Evolutionary conservation across 92 coral and sea anemone genomes (phyloP).

Genomic region (Epizoanthus illoricatus): DNA sequence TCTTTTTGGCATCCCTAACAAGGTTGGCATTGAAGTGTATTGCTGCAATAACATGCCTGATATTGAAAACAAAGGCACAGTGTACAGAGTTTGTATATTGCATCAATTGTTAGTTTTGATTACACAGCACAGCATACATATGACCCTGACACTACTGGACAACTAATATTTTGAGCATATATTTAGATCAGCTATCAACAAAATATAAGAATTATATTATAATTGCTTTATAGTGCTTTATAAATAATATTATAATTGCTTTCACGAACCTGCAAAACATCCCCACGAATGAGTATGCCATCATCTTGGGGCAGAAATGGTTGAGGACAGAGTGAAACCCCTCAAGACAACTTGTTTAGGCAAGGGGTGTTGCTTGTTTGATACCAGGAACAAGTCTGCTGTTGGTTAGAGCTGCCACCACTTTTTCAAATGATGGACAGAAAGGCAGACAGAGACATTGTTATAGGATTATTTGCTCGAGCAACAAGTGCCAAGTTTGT

Average conservation of each 20-base stretch:
- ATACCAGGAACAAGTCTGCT: constrained; percentile 30
- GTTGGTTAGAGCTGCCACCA: constrained; percentile 17
- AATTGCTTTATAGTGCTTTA: no score
- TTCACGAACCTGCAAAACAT: constrained; percentile 53
- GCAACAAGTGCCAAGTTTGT: no score
- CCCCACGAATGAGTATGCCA: constrained; percentile 30
- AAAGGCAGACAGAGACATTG: no score
- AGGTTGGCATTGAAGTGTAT: constrained; percentile 41
- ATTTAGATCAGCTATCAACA: no score
- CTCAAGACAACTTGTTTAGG: constrained; percentile 47
- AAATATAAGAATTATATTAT: no score
- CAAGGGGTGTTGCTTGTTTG: constrained; percentile 37
- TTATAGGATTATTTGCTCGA: no score
- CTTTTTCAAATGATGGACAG: constrained; percentile 4
- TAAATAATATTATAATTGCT: neutral
- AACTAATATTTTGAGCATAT: no score
- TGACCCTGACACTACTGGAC: no score
- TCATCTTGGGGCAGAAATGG: constrained; percentile 48
- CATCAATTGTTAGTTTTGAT: no score
- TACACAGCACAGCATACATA: no score
- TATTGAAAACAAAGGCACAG: neutral
- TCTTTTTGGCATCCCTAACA: constrained; percentile 23
- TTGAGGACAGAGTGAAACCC: constrained; percentile 42
- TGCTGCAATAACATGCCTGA: constrained; percentile 43
- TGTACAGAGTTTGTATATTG: no score